phyloP scores from a whole-genome alignment of 2,888 invertebrate species.

The Micoletzkya japonica region DNA sequence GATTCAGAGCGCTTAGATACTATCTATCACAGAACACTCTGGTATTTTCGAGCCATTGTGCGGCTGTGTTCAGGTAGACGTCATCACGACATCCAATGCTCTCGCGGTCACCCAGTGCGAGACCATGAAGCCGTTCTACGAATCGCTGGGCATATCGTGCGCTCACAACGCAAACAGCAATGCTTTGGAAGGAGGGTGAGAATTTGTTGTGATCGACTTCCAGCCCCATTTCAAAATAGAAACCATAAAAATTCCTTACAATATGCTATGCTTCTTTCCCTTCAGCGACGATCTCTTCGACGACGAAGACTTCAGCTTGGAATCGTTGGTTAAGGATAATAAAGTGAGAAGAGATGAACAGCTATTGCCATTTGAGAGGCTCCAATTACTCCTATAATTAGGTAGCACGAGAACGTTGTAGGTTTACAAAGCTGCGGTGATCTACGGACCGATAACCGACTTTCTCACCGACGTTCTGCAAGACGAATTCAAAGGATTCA shows the following conservation, averaged over 20 bases:
- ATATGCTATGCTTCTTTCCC: too few species aligned
- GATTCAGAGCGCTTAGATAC: too few species aligned
- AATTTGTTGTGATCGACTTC: too few species aligned
- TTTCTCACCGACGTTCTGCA: not conserved
- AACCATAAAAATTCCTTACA: too few species aligned
- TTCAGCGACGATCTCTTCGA: too few species aligned
- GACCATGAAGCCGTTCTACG: not conserved
- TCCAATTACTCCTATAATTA: too few species aligned
- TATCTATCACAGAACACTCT: too few species aligned
- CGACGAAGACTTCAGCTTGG: too few species aligned
- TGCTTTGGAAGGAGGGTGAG: too few species aligned
- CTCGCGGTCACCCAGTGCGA: not conserved
- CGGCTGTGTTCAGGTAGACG: not conserved
- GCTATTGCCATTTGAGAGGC: not conserved
- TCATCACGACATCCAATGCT: not conserved
- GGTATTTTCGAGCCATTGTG: not conserved
- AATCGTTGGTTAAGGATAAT: too few species aligned
- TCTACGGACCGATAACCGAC: not conserved
- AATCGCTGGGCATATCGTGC: not conserved
- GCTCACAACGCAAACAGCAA: not conserved
- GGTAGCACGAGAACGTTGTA: not conserved
- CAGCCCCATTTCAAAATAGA: too few species aligned
- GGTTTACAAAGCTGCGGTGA: not conserved
- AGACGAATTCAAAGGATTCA: not conserved
- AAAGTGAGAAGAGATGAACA: not conserved